Percentiles rank a stretch among this genome's conserved stretches.
Evolutionary conservation across 2,888 invertebrate genomes (phyloP).

Genomic region (Pachliopta kotzebuea): DNA sequence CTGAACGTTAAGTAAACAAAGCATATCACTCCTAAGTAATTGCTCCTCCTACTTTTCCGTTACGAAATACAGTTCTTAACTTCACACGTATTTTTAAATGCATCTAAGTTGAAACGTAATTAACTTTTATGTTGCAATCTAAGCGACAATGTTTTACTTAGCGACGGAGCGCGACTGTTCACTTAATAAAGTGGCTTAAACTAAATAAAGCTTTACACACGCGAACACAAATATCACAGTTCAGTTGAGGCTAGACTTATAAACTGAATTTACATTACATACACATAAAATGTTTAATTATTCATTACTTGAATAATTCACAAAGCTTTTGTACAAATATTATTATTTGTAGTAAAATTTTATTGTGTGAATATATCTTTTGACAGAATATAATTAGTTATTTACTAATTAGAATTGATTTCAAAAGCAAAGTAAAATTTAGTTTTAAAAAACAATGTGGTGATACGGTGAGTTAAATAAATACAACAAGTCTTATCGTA

Average conservation of each 20-base stretch:
- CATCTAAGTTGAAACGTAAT: slow-evolving; percentile 42
- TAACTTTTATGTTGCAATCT: slow-evolving; percentile 58
- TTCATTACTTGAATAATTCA: too few species aligned
- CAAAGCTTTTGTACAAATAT: too few species aligned
- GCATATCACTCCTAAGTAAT: too few species aligned
- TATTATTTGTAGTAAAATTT: too few species aligned
- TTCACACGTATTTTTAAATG: slow-evolving; percentile 43
- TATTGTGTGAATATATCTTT: too few species aligned
- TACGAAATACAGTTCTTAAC: not conserved
- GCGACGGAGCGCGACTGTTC: slow-evolving; percentile 40
- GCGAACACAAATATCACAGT: not conserved
- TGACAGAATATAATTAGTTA: not conserved
- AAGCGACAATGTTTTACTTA: slow-evolving; percentile 54
- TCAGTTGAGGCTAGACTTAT: not conserved
- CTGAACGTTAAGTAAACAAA: too few species aligned
- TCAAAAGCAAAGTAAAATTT: not conserved
- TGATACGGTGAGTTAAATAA: not conserved
- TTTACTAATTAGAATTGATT: not conserved
- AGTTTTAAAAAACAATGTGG: not conserved
- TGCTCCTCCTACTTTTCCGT: too few species aligned
- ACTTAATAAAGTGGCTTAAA: slow-evolving; percentile 43
- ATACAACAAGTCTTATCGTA: slow-evolving; percentile 12
- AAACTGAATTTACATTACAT: not conserved
- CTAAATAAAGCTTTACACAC: slow-evolving; percentile 33
- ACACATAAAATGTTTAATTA: too few species aligned